A percentile compares a stretch with the other conserved stretches of the same genome.
phyloP scores from a whole-genome alignment of 1,140 invertebrate genomes.

The Hydropsyche tenuis region DNA sequence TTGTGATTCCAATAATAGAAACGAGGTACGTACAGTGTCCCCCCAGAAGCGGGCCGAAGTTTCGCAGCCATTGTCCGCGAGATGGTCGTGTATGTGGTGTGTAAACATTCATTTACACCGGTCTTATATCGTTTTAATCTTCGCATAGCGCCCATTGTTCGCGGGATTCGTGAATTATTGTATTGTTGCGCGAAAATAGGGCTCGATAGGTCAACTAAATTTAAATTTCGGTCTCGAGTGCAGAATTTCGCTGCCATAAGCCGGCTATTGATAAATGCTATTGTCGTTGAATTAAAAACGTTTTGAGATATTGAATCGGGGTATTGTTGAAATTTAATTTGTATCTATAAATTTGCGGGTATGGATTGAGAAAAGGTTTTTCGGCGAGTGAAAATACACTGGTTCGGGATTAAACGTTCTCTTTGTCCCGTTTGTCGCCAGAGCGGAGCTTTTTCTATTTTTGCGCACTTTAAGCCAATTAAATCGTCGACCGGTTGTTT shows the following conservation, averaged over 20 bases:
- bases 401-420: not conserved
- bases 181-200: no score
- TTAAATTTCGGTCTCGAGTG: no score
- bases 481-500: slow-evolving; percentile 29
- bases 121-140: slow-evolving; percentile 13
- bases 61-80: slow-evolving; percentile 9
- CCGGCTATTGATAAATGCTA: no score
- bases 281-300: no score
- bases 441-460: slow-evolving; percentile 29
- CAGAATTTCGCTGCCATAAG: no score
- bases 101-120: slow-evolving; percentile 24
- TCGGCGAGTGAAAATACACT: no score
- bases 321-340: no score
- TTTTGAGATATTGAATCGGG: no score
- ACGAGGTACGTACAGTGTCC: not conserved
- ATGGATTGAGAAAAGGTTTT: no score
- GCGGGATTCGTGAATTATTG: no score
- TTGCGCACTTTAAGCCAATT: slow-evolving; percentile 43
- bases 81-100: not conserved
- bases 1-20: slow-evolving; percentile 25
- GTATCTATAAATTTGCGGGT: no score
- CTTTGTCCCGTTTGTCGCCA: slow-evolving; percentile 2
- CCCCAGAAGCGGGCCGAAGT: not conserved
- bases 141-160: not conserved
- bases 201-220: no score